Evolutionary conservation across 1,140 invertebrate species (phyloP), one percentile per base, ranked within the genome.

Genomic region (Lepidotrigona ventralis): DNA sequence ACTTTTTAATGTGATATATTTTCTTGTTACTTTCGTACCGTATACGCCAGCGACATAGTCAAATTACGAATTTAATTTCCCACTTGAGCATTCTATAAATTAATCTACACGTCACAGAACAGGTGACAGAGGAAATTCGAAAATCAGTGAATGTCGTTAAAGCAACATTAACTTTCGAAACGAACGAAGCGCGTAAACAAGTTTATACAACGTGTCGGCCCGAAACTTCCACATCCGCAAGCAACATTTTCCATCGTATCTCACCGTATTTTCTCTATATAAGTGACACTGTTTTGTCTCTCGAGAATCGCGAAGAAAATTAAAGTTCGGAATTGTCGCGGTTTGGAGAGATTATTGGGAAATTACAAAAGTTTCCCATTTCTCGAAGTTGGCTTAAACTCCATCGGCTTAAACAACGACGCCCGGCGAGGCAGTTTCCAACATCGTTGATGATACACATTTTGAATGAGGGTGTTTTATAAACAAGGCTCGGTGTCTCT

Each of bases 311-410:
- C 72, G 76, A 79, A 87, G 85, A 87, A 87, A 86, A 87, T 87
- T 87, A 87, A 87, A 87, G 85, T 87, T 87, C 53, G 80, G 85
- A 87, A 87, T 85, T 79, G 83, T 87, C 85, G 85, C 74, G 86
- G 86, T 87, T 87, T 84, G 79, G 76, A 76, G 76, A 82, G 85
- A 86, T 87, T 86, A 87, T 87, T 29, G 82, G 86, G 81, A 64
- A 87, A 87, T 86, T 86, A 76, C 85, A 60, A 87, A 87, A 86
- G 73, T 87, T 87, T 69, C n/a, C 73, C 53, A 60, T 46, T 63
- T 46, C 56, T 26, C 73, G 6, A 63, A 76, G 58, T 76, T 76
- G 12, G 9, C 39, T n/a, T n/a, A n/a, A 56, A 60, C 56, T 75
- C 56, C 56, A 60, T 63, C 63, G 73, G 33, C 73, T 33, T 63